Conservation (phyloP, 2,888 invertebrate genomes). For the Euplexia lucipara region DNA sequence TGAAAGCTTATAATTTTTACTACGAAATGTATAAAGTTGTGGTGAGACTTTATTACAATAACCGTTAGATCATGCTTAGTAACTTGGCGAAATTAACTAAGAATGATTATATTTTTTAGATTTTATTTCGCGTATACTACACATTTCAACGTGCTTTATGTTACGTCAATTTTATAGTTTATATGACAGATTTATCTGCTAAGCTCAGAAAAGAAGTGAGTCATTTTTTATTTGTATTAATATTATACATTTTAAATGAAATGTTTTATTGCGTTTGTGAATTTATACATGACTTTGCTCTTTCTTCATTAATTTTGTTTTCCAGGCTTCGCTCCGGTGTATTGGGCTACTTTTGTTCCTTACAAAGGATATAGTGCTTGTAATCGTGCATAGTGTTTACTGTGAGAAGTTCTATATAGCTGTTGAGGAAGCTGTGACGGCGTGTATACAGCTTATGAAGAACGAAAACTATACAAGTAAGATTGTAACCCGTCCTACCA, state of each 20-base stretch:
- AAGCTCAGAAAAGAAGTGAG: background rate
- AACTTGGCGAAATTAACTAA: background rate
- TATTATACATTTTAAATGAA: no score
- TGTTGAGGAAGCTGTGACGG: no score
- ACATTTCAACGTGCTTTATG: conserved; percentile 28
- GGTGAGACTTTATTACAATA: background rate
- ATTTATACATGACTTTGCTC: background rate
- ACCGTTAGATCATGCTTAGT: no score
- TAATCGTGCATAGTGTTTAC: no score
- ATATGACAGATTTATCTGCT: background rate
- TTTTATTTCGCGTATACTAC: conserved; percentile 3
- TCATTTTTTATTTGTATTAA: no score
- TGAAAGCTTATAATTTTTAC: conserved; percentile 1
- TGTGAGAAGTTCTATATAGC: no score
- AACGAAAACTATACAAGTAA: no score
- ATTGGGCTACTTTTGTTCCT: no score
- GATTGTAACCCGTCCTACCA: no score
- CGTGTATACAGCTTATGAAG: no score
- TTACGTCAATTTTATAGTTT: conserved; percentile 19
- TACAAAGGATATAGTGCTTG: no score
- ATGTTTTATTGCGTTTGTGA: background rate
- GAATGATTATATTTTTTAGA: conserved; percentile 2
- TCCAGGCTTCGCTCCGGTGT: conserved; percentile 7
- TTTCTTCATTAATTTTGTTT: background rate
- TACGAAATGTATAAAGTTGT: background rate